These are phyloP conservation scores for Cryptoprocta ferox DNA, from an alignment of 2,797 vertebrate species.

Conservation along the genomic window DNA sequence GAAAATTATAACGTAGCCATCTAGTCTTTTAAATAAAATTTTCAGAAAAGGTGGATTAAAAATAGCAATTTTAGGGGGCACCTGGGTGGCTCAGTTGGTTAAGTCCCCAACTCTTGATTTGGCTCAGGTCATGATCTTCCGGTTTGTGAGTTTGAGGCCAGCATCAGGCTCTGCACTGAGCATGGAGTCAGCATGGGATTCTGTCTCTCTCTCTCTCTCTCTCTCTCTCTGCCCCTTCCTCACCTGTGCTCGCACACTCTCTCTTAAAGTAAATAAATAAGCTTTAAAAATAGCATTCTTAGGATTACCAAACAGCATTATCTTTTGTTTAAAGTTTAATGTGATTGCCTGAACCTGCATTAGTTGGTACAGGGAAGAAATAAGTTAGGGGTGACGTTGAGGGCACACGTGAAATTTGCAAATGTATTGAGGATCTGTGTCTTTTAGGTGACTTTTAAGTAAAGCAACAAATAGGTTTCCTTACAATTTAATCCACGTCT, in stretches of 20 bases:
- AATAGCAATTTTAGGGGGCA: not conserved
- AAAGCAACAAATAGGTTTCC: not conserved
- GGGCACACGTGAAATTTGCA: not conserved
- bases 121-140: no score
- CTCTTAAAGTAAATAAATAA: no score
- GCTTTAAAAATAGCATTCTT: not conserved
- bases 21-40: not conserved
- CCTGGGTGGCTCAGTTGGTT: no score
- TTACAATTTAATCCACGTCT: not conserved
- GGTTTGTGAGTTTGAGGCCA: no score
- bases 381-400: not conserved
- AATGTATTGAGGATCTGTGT: not conserved
- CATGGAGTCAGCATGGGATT: no score
- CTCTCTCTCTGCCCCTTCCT: no score
- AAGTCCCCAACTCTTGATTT: no score
- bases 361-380: not conserved
- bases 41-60: not conserved
- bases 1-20: not conserved
- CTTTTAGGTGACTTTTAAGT: not conserved
- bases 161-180: rapidly evolving
- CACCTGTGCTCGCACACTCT: no score
- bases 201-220: no score
- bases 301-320: not conserved
- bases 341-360: not conserved
- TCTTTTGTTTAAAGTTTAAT: not conserved